Evolutionary conservation across 1,140 invertebrate genomes (phyloP).

Genomic region (Aphis gossypii): DNA sequence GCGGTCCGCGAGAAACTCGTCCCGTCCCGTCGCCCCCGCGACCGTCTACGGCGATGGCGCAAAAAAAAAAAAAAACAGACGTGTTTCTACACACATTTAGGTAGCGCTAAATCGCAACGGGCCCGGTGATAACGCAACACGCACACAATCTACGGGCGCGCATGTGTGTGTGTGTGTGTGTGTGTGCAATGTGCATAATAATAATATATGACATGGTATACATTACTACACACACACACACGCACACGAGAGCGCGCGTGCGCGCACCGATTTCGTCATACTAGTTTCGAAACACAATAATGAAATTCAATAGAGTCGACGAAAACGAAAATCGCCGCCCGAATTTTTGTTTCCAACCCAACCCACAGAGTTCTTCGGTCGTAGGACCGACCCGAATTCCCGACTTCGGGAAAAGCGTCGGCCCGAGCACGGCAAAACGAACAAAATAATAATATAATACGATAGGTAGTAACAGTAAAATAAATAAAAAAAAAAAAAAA

Average conservation of each 20-base stretch:
- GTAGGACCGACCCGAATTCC: too few relatives aligned
- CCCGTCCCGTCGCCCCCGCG: background rate
- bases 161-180: background rate
- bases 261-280: conserved; percentile 36
- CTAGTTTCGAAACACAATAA: conserved; percentile 52
- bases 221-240: conserved; percentile 42
- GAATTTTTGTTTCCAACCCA: background rate
- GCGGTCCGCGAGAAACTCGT: background rate
- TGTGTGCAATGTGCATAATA: conserved; percentile 1
- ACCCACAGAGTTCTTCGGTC: too few relatives aligned
- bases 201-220: conserved; percentile 19
- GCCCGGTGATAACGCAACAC: conserved; percentile 48
- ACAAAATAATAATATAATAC: background rate
- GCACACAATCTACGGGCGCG: background rate
- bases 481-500: background rate
- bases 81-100: conserved; percentile 32
- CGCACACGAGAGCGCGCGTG: background rate
- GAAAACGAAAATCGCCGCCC: background rate
- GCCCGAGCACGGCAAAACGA: too few relatives aligned
- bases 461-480: background rate
- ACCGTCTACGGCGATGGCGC: background rate
- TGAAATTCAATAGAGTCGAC: conserved; percentile 44
- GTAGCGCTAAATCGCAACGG: conserved; percentile 6
- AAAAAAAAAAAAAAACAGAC: background rate
- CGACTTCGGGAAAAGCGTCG: background rate